Evolutionary conservation across 2,888 invertebrate genomes (phyloP), one percentile per base, ranked within the genome.

Genomic region (Ormyrus thymus): DNA sequence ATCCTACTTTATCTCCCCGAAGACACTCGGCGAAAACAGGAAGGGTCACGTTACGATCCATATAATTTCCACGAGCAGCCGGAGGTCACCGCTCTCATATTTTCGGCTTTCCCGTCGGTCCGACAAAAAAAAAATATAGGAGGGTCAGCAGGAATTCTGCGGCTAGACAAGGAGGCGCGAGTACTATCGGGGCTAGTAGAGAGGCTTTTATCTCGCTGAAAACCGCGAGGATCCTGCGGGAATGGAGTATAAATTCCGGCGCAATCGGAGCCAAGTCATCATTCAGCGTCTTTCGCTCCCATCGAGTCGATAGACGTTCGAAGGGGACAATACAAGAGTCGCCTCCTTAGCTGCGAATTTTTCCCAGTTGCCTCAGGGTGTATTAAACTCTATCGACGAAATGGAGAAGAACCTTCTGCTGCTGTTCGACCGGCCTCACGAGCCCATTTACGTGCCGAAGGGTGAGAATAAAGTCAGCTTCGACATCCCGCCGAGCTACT

Each of bases 401-500:
- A 81, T 80, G 81, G 80, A 59, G 46, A 78, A 59, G 11, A 78
- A 80, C n/a, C 74, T 90, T 64, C 84, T 90, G 15, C 87, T 88
- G 53, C 92, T 96, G 83, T 95, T 94, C 90, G 94, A 95, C 86
- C 93, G 95, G 56, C 95, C 95, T 9, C 92, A 92, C 81, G 95
- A 96, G 90, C 95, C 95, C 0, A 92, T 94, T 78, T 95, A 95
- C 90, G 93, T 95, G 91, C 93, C 94, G 82, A 96, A 95, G 90
- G 95, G 95, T 2, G 92, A 93, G 0, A 90, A 91, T 0, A 92
- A 92, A 65, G 89, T 92, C 0, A 92, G 92, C 50, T 94, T 95
- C 85, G 92, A 94, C 83, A 88, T 95, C 6, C 94, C 95, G 0
- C 90, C 92, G 7, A 91, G 92, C 78, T 95, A 92, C 85, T 91